Percentiles rank a stretch among this genome's conserved stretches.
These are phyloP conservation scores for Paraplagusia blochii DNA, from an alignment of 2,113 vertebrate genomes.

Conservation along the genomic window DNA sequence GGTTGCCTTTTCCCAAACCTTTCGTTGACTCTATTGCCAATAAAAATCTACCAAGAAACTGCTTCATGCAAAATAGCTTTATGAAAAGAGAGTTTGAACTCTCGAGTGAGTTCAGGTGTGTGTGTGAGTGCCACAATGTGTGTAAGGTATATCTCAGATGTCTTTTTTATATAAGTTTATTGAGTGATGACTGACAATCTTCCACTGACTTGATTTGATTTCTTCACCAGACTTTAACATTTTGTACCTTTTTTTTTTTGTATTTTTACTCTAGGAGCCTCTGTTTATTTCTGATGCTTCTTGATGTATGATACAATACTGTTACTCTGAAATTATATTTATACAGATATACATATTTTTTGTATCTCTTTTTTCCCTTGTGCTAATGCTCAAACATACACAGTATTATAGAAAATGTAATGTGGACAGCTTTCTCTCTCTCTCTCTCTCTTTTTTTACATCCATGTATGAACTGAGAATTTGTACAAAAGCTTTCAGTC, in stretches of 20 bases:
- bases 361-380: constrained; percentile 60
- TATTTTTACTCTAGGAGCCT: constrained; percentile 48
- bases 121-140: constrained; percentile 27
- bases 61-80: constrained; percentile 59
- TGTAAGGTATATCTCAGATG: constrained; percentile 45
- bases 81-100: constrained; percentile 41
- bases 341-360: constrained; percentile 83
- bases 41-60: constrained; percentile 36
- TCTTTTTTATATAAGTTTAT: constrained; percentile 34
- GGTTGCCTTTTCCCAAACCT: too few species aligned
- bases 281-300: constrained; percentile 47
- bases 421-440: constrained; percentile 69
- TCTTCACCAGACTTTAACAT: constrained; percentile 41
- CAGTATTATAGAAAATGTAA: constrained; percentile 76
- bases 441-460: constrained; percentile 81
- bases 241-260: constrained; percentile 23
- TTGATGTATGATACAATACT: constrained; percentile 73
- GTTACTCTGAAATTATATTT: constrained; percentile 80
- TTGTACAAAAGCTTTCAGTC: constrained; percentile 85
- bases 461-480: constrained; percentile 86
- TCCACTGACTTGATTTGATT: constrained; percentile 56
- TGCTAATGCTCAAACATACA: constrained; percentile 70
- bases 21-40: constrained; percentile 7
- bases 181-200: constrained; percentile 78
- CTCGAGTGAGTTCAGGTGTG: constrained; percentile 9